Conservation (phyloP, 2,113 vertebrate species). For the Petromus typicus region DNA sequence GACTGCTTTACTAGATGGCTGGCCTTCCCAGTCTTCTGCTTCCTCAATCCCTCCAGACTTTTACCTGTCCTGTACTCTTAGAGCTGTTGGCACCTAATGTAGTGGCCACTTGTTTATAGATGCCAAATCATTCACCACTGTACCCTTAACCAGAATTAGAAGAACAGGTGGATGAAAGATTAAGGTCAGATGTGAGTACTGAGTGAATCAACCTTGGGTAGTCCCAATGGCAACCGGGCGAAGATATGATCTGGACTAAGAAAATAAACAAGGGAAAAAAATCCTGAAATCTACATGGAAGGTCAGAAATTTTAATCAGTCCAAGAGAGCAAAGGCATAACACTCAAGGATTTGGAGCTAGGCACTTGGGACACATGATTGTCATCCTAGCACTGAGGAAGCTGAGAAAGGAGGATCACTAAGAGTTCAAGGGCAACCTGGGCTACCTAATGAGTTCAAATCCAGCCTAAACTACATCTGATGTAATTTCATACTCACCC, state of each 20-base stretch:
- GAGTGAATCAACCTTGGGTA: background rate
- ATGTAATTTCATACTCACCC: background rate
- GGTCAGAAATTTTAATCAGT: background rate
- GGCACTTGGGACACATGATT: background rate
- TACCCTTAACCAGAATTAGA: conserved; percentile 16
- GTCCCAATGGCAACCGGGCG: background rate
- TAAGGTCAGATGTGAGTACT: background rate
- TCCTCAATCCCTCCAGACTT: background rate
- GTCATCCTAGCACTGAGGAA: background rate
- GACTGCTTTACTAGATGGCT: background rate
- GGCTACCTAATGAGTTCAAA: too few relatives aligned
- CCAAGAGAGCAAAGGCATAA: background rate
- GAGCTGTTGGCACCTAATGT: background rate
- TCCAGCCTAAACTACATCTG: too few relatives aligned
- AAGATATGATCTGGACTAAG: conserved; percentile 30
- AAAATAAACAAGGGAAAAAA: conserved; percentile 40
- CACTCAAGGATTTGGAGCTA: background rate
- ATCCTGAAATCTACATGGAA: background rate
- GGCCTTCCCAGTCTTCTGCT: background rate
- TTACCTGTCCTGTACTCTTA: background rate
- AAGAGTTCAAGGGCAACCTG: too few relatives aligned
- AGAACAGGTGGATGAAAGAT: background rate
- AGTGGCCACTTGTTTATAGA: background rate
- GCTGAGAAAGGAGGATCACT: too few relatives aligned
- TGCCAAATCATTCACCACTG: background rate